Conservation (phyloP, 2,888 invertebrate species). For the Drosophila niveifrons region DNA sequence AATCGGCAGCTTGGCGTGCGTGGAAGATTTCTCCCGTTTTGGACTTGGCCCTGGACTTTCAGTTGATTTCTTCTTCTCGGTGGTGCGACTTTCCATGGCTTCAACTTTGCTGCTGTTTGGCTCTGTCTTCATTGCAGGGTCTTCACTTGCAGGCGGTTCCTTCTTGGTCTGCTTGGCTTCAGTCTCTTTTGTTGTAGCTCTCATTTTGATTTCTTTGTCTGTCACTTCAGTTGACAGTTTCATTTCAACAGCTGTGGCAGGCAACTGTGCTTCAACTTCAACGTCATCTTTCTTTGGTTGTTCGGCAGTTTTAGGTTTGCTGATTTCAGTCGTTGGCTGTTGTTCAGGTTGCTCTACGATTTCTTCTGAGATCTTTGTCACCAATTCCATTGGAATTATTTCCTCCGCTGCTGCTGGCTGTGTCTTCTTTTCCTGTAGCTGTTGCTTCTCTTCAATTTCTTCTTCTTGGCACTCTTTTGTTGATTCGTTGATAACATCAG, state of each 20-base stretch:
- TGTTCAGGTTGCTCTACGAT: not conserved
- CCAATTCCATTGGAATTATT: not conserved
- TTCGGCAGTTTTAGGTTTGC: not conserved
- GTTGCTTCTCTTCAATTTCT: not conserved
- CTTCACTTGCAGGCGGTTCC: not conserved
- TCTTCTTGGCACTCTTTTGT: not conserved
- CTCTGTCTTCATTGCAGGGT: not conserved
- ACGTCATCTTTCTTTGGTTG: not conserved
- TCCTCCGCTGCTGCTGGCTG: not conserved
- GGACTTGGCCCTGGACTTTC: conserved; percentile 9
- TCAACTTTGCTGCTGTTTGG: not conserved
- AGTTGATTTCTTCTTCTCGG: conserved; percentile 10
- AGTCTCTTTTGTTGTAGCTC: not conserved
- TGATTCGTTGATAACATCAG: not conserved
- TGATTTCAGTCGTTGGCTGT: conserved; percentile 1
- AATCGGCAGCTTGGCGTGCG: conserved; percentile 12
- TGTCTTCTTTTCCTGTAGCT: not conserved
- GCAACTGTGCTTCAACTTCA: not conserved
- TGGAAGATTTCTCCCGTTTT: conserved; percentile 20
- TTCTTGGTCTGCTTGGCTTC: not conserved
- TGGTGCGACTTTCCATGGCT: not conserved
- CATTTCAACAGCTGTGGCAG: not conserved
- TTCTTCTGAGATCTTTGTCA: not conserved
- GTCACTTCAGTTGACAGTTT: not conserved
- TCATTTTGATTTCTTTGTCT: not conserved